Percentiles rank a stretch among this genome's conserved stretches.
Evolutionary conservation across 2,888 invertebrate species (phyloP).

Genomic region (Sphinx pinastri): DNA sequence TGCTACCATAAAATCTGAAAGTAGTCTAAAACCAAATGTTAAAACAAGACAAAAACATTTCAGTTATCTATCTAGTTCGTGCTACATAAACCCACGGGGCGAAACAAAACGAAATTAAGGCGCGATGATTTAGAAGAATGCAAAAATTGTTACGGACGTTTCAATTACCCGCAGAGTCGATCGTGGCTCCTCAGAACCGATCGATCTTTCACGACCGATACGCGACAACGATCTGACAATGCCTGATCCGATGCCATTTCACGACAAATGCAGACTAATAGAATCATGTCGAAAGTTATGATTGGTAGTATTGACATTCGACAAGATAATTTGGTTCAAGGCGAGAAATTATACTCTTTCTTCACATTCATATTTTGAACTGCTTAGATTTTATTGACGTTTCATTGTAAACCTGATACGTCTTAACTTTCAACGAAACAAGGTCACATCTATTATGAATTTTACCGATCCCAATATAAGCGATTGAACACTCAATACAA

Average conservation of each 20-base stretch:
- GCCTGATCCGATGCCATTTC: slow-evolving; percentile 50
- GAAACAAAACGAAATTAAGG: slow-evolving; percentile 16
- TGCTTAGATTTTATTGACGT: too few species aligned
- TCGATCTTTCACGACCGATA: slow-evolving; percentile 23
- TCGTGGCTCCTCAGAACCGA: slow-evolving; percentile 10
- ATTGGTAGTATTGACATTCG: background rate
- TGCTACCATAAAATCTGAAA: background rate
- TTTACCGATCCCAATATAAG: too few species aligned
- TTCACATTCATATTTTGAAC: background rate
- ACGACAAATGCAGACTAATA: slow-evolving; percentile 40
- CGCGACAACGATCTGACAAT: slow-evolving; percentile 22
- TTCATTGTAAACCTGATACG: too few species aligned
- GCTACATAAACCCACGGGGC: slow-evolving; percentile 8
- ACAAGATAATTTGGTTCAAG: background rate
- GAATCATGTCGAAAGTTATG: slow-evolving; percentile 10
- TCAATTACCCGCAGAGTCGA: slow-evolving; percentile 5
- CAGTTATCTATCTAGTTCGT: slow-evolving; percentile 15
- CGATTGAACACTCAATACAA: too few species aligned
- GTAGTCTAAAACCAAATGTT: background rate
- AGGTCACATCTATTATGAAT: too few species aligned
- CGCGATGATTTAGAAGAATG: slow-evolving; percentile 24
- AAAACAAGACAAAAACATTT: background rate
- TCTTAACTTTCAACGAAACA: too few species aligned
- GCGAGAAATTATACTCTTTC: background rate
- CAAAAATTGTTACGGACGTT: slow-evolving; percentile 11